Percentiles rank a stretch among this genome's conserved stretches.
Conservation (phyloP, 2,113 vertebrate species). For the Aramus guarauna region DNA sequence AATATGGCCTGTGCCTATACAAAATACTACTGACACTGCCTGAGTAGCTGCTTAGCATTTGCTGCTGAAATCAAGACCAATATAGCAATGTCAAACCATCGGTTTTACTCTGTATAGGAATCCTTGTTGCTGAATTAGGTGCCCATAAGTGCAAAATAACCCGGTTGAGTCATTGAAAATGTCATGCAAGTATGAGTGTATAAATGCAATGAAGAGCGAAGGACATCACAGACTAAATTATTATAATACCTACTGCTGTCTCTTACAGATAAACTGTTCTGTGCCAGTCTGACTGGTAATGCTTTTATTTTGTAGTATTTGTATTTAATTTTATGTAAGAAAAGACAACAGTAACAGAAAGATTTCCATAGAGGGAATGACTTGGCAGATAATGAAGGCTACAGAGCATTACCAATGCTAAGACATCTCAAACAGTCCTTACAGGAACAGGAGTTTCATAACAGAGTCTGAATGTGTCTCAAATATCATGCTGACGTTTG, state of each 20-base stretch:
- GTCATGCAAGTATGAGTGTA: background rate
- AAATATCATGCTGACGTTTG: constrained; percentile 37
- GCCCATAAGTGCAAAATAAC: background rate
- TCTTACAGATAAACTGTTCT: background rate
- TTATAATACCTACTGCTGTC: background rate
- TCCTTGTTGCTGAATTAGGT: background rate
- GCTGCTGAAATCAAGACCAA: background rate
- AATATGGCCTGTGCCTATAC: background rate
- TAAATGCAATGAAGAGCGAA: background rate
- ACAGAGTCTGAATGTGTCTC: constrained; percentile 19
- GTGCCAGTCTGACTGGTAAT: background rate
- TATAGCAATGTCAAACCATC: background rate
- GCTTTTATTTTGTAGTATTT: background rate
- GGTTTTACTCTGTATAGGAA: background rate
- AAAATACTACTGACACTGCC: background rate
- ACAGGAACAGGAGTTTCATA: background rate
- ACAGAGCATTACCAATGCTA: constrained; percentile 32
- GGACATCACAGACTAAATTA: background rate
- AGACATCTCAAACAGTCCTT: background rate
- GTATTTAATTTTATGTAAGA: background rate
- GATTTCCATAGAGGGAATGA: background rate
- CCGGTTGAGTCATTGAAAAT: background rate
- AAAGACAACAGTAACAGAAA: background rate
- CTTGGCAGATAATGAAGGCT: constrained; percentile 20
- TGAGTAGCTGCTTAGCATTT: background rate